Evolutionary conservation across 2,888 invertebrate species (phyloP).

Genomic region (Arctia plantaginis): DNA sequence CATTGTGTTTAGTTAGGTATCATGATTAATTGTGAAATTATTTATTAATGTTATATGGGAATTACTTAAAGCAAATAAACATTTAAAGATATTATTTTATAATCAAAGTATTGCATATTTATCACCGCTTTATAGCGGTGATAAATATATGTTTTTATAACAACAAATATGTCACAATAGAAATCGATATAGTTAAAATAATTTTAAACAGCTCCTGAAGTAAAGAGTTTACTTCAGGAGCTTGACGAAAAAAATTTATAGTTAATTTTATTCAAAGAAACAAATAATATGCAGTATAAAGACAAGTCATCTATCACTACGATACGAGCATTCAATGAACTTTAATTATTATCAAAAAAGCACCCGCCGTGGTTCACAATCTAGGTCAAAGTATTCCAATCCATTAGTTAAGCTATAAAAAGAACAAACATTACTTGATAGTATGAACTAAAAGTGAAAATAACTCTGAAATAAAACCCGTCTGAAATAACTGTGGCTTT

Average conservation of each 20-base stretch:
- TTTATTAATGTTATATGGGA: not conserved
- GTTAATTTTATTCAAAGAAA: not conserved
- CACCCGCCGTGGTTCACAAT: not conserved
- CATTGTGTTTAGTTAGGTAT: not conserved
- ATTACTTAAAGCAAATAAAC: not conserved
- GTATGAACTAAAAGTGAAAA: slow-evolving; percentile 18
- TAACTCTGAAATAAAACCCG: not conserved
- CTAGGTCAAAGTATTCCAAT: not conserved
- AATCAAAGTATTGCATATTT: too few relatives aligned
- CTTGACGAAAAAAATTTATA: too few relatives aligned
- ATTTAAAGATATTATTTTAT: not conserved
- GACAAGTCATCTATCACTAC: slow-evolving; percentile 23
- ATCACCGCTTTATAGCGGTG: too few relatives aligned
- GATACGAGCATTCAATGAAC: not conserved
- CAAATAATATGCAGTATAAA: not conserved
- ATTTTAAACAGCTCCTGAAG: too few relatives aligned
- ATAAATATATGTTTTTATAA: too few relatives aligned
- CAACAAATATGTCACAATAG: too few relatives aligned
- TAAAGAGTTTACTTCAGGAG: too few relatives aligned
- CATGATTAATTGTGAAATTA: not conserved
- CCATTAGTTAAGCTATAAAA: slow-evolving; percentile 22
- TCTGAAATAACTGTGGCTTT: not conserved
- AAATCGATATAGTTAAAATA: too few relatives aligned
- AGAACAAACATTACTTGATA: slow-evolving; percentile 37
- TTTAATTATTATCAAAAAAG: slow-evolving; percentile 13